Percentiles rank a stretch among this genome's conserved stretches.
phyloP scores from a whole-genome alignment of 53 echinoderm and acorn worm genomes.

The Apostichopus leukothele region DNA sequence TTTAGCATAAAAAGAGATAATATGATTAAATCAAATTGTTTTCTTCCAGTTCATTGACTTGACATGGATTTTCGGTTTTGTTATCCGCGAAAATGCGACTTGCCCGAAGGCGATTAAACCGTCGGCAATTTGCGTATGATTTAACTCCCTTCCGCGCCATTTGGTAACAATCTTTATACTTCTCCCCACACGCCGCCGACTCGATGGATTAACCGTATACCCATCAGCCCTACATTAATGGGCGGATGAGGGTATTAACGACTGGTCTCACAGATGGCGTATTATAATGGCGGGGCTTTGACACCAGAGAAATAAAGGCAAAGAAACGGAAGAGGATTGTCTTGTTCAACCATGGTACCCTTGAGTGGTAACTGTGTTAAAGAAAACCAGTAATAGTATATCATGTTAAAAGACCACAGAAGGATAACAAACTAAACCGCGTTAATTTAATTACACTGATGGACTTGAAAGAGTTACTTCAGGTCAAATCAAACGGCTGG shows the following conservation, averaged over 20 bases:
- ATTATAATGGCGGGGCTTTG: too few relatives aligned
- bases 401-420: too few relatives aligned
- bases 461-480: too few relatives aligned
- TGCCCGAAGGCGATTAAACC: conserved; percentile 37
- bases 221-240: not conserved
- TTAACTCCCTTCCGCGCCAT: conserved; percentile 27
- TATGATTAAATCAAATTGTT: conserved; percentile 45
- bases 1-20: conserved; percentile 45
- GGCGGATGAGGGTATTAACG: not conserved
- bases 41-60: conserved; percentile 41
- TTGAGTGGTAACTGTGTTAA: too few relatives aligned
- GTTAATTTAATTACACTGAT: too few relatives aligned
- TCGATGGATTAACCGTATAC: not conserved
- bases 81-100: conserved; percentile 45
- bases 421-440: too few relatives aligned
- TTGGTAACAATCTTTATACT: not conserved
- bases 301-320: too few relatives aligned
- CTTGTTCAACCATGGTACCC: too few relatives aligned
- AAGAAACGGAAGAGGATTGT: too few relatives aligned
- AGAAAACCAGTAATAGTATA: too few relatives aligned
- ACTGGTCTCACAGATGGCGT: not conserved
- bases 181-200: not conserved
- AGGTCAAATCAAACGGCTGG: too few relatives aligned
- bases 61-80: conserved; percentile 43
- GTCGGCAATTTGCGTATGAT: not conserved